Conservation (phyloP, 2,113 vertebrate genomes). For the Uropsilus gracilis region DNA sequence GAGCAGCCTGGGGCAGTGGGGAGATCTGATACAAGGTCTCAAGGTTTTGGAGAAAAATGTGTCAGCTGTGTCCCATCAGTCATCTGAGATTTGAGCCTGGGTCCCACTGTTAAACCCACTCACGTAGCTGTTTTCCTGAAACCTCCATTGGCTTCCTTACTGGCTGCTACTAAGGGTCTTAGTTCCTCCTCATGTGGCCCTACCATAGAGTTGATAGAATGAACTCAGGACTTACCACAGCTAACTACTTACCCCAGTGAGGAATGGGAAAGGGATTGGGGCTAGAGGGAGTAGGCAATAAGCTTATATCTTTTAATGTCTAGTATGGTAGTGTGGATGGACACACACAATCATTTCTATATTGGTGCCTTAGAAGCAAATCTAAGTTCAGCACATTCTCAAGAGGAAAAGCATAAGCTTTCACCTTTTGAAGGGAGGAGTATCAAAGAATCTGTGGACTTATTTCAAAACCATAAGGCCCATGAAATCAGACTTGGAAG, state of each 20-base stretch:
- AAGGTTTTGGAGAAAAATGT: not conserved
- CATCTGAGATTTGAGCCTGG: not conserved
- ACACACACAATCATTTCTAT: not conserved
- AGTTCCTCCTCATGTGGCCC: not conserved
- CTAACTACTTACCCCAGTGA: not conserved
- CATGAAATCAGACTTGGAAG: not conserved
- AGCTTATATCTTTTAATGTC: not conserved
- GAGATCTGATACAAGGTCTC: not conserved
- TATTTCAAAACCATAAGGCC: not conserved
- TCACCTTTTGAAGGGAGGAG: not conserved
- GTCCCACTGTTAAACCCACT: not conserved
- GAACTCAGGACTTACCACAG: not conserved
- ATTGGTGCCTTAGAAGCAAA: not conserved
- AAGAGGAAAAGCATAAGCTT: not conserved
- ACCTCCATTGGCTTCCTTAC: not conserved
- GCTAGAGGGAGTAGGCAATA: not conserved
- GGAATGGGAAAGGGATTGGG: not conserved
- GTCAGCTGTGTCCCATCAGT: not conserved
- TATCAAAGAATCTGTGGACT: not conserved
- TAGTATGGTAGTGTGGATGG: not conserved
- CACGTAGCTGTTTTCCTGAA: not conserved
- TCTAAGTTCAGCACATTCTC: not conserved
- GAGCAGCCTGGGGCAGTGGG: not conserved
- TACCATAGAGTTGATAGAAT: not conserved
- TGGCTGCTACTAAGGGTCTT: not conserved